Conservation (phyloP, 2,113 vertebrate species). For the Cisticola juncidis region DNA sequence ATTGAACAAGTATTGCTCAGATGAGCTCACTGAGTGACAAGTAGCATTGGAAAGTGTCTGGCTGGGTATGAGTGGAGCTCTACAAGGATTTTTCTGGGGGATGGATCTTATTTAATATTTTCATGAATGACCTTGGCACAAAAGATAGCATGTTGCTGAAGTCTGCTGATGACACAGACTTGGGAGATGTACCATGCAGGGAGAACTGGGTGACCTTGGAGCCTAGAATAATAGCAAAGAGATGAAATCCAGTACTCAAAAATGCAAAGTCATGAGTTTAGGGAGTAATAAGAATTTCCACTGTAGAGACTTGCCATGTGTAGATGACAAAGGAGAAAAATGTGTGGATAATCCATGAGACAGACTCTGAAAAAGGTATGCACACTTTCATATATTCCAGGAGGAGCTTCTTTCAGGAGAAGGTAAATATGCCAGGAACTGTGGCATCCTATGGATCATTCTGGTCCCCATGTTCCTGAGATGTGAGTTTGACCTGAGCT, state of each 20-base stretch:
- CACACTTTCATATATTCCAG: background rate
- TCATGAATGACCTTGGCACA: constrained; percentile 48
- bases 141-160: background rate
- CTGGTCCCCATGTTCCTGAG: background rate
- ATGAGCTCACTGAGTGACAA: background rate
- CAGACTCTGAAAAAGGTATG: background rate
- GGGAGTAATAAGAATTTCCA: background rate
- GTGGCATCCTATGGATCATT: background rate
- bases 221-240: constrained; percentile 9
- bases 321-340: background rate
- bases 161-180: constrained; percentile 45
- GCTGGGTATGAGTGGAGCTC: background rate
- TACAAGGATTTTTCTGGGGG: background rate
- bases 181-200: background rate
- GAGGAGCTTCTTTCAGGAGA: background rate
- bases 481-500: background rate
- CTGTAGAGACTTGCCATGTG: background rate
- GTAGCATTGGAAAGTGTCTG: background rate
- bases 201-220: constrained; percentile 38
- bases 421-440: background rate
- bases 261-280: background rate
- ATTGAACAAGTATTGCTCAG: background rate
- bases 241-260: constrained; percentile 12
- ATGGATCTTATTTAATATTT: constrained; percentile 23
- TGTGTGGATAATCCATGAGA: background rate